Base-by-base conservation (phyloP, 2,113 vertebrate genomes). In the Percina caprodes region DNA sequence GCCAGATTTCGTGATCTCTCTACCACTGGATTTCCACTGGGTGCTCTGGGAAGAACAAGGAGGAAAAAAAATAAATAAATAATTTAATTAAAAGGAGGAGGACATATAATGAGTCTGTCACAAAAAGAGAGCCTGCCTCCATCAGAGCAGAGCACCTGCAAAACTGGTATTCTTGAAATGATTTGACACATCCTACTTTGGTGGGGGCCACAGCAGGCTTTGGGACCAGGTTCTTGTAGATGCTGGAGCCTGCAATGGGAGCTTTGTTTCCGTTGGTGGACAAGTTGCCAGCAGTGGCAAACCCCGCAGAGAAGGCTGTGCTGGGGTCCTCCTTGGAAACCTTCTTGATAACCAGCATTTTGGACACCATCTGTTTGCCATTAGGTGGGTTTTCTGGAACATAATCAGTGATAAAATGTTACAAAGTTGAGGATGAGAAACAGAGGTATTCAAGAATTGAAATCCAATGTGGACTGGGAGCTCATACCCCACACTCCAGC, bases 321-420 rank as follows among this genome's bases (percentile, higher is more conserved):
- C 96, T 94, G 93, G 97, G 94, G 94, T 99, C 98, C 92, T 99
- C 98, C 96, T 98, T 99, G 90, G 98, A 98, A 95, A 98, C 92
- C 94, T 99, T 99, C 96, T 99, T 99, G 96, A 99, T 99, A 92
- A 99, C 97, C 96, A 99, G 96, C 98, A 99, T 99, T 95, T 99
- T 99, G 83, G 97, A 98, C 86, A 95, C 92, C 91, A 97, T 94
- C 95, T 98, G 98, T 96, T 99, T 99, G 95, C 98, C 97, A 96
- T 96, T 97, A 77, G 98, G 98, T 85, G 98, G 98, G 67, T 99
- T 99, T 96, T 99, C 98, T 99, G 88, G 8, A 88, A 77, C 48
- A 88, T 10, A 9, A 39, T 21, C 14, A 24, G 21, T 4, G 21
- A 66, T 39, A 0, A 45, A 58, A 55, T 10, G 35, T 59, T 33